Percentiles rank a stretch among this genome's conserved stretches.
These are phyloP conservation scores for Phaethornis superciliosus DNA, from an alignment of 2,113 vertebrate genomes.

Conservation along the genomic window DNA sequence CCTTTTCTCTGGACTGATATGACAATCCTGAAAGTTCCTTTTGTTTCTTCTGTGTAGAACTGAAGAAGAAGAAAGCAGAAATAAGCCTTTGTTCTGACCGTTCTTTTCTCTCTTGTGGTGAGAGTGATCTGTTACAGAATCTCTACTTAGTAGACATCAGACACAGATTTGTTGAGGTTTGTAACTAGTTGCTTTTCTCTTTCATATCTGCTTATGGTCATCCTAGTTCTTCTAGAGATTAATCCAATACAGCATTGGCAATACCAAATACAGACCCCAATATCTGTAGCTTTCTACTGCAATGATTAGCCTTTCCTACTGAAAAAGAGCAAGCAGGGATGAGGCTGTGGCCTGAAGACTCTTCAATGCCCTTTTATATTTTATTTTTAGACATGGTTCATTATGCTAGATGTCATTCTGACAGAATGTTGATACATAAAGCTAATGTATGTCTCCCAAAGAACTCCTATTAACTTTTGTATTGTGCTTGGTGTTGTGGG, in stretches of 20 bases:
- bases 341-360: background rate
- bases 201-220: background rate
- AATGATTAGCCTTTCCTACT: background rate
- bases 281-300: background rate
- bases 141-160: background rate
- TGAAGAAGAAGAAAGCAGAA: background rate
- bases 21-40: background rate
- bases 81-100: background rate
- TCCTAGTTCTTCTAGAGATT: background rate
- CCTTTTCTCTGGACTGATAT: background rate
- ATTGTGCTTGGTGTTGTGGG: background rate
- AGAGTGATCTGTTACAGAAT: accelerated
- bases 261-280: background rate
- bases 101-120: background rate
- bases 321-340: background rate
- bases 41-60: background rate
- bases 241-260: background rate
- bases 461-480: background rate
- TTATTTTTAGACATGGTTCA: background rate
- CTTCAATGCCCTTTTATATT: background rate
- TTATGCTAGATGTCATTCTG: background rate
- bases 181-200: background rate
- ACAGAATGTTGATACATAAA: background rate
- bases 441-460: too few species aligned
- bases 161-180: background rate